Evolutionary conservation across 2,113 vertebrate genomes (phyloP).

Genomic region (Lipophrys pholis): DNA sequence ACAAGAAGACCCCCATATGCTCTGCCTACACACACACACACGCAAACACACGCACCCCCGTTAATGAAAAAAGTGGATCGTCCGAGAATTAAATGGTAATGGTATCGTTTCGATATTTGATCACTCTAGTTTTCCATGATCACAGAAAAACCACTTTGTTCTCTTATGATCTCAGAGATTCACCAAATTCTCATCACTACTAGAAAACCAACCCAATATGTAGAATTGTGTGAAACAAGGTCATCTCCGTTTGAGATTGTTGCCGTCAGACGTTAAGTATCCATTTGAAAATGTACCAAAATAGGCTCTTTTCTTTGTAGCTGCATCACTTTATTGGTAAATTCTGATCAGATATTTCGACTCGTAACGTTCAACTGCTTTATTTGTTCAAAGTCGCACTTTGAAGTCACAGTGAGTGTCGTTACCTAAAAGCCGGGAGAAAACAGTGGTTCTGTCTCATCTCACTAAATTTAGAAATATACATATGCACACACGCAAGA

Average conservation of each 20-base stretch:
- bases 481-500: not conserved
- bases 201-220: not conserved
- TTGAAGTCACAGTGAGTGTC: not conserved
- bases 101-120: not conserved
- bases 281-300: too few relatives aligned
- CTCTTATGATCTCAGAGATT: not conserved
- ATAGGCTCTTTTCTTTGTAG: constrained; percentile 1
- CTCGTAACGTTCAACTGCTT: not conserved
- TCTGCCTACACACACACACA: not conserved
- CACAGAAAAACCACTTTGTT: constrained; percentile 2
- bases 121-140: not conserved
- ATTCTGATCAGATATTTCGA: not conserved
- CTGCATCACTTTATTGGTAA: constrained; percentile 3
- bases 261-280: too few relatives aligned
- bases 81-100: not conserved
- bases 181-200: not conserved
- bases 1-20: constrained; percentile 28
- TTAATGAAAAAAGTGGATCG: not conserved
- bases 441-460: not conserved
- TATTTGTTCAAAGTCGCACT: not conserved
- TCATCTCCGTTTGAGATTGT: not conserved
- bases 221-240: not conserved
- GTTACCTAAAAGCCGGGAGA: not conserved
- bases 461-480: not conserved
- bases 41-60: constrained; percentile 2